phyloP scores from a whole-genome alignment of 2,113 vertebrate species.

The Balaeniceps rex region DNA sequence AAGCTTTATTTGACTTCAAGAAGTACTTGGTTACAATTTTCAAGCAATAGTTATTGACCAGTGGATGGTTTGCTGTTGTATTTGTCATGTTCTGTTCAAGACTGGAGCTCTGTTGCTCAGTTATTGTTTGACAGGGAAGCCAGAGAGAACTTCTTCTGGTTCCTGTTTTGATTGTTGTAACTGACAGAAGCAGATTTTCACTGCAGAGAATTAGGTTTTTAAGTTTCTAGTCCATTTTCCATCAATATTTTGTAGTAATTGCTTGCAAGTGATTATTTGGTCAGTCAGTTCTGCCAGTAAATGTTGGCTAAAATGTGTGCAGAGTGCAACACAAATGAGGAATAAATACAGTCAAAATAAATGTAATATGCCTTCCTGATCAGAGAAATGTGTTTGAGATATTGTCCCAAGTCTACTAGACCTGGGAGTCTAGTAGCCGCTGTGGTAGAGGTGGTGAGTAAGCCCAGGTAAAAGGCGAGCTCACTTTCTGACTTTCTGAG shows the following conservation, averaged over 20 bases:
- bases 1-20: not conserved
- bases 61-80: not conserved
- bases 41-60: not conserved
- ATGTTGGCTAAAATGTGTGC: not conserved
- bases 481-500: not conserved
- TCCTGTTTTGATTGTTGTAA: not conserved
- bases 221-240: not conserved
- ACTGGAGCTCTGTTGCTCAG: not conserved
- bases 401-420: not conserved
- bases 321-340: not conserved
- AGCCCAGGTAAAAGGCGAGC: not conserved
- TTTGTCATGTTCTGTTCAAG: not conserved
- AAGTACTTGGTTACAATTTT: not conserved
- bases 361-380: not conserved
- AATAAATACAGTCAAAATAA: not conserved
- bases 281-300: not conserved
- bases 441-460: not conserved
- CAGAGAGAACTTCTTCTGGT: not conserved
- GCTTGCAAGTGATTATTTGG: not conserved
- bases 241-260: not conserved
- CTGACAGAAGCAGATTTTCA: not conserved
- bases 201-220: not conserved
- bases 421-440: not conserved
- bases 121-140: not conserved
- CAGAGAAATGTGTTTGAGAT: not conserved